Percentiles rank a stretch among this genome's conserved stretches.
These are phyloP conservation scores for Catonia carolina DNA, from an alignment of 2,888 invertebrate genomes.

Conservation along the genomic window DNA sequence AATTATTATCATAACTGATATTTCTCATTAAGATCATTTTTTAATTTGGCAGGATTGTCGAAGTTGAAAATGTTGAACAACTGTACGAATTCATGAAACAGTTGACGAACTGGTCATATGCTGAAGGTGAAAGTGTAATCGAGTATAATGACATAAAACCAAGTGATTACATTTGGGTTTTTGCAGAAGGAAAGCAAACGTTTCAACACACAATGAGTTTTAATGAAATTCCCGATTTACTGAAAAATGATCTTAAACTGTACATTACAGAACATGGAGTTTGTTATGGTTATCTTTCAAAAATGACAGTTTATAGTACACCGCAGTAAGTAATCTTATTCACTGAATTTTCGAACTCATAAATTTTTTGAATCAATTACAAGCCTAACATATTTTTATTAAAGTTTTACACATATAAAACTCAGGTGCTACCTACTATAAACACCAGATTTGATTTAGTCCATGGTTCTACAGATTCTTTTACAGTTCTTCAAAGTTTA, in stretches of 20 bases:
- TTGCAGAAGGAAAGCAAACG: neutral
- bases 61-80: constrained; percentile 5
- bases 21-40: no score
- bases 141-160: constrained; percentile 14
- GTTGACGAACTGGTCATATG: constrained; percentile 16
- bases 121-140: constrained; percentile 8
- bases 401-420: no score
- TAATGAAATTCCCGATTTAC: constrained; percentile 5
- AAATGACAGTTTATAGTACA: constrained; percentile 29
- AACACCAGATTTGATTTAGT: no score
- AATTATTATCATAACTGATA: no score
- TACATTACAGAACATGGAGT: constrained; percentile 33
- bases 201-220: neutral
- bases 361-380: no score
- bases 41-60: constrained; percentile 13
- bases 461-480: no score
- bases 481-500: no score
- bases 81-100: constrained; percentile 12
- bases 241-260: constrained; percentile 8
- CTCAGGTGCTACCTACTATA: no score
- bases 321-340: constrained; percentile 25
- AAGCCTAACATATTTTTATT: no score
- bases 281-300: constrained; percentile 35
- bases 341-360: no score
- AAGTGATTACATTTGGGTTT: neutral